Percentiles rank a stretch among this genome's conserved stretches.
Evolutionary conservation across 2,797 vertebrate genomes (phyloP).

Genomic region (Oreonectes daqikongensis): DNA sequence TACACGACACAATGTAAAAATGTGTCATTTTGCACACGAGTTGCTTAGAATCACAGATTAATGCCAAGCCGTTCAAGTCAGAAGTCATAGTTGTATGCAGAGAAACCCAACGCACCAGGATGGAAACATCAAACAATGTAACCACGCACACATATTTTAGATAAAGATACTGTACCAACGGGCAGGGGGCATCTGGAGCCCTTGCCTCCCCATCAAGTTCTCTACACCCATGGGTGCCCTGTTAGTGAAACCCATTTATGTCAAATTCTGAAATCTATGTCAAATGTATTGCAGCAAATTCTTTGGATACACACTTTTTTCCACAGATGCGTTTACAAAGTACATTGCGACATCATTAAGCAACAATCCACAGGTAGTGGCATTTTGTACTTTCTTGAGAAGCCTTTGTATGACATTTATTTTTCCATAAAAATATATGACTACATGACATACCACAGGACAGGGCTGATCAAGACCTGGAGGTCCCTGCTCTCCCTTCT

Average conservation of each 20-base stretch:
- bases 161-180: slow-evolving; percentile 81
- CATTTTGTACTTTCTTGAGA: not conserved
- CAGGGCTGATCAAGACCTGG: slow-evolving; percentile 95
- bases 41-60: too few species aligned
- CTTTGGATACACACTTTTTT: slow-evolving; percentile 17
- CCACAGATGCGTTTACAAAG: not conserved
- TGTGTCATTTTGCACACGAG: too few species aligned
- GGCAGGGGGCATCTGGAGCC: slow-evolving; percentile 78
- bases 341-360: not conserved
- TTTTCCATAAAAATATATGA: not conserved
- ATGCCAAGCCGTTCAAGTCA: slow-evolving; percentile 29
- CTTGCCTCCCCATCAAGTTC: slow-evolving; percentile 71
- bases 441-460: slow-evolving; percentile 85
- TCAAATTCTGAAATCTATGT: slow-evolving; percentile 69
- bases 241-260: slow-evolving; percentile 75
- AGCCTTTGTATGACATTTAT: not conserved
- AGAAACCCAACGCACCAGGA: slow-evolving; percentile 28
- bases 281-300: slow-evolving; percentile 55
- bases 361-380: slow-evolving; percentile 27
- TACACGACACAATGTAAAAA: too few species aligned
- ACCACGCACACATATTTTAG: slow-evolving; percentile 53
- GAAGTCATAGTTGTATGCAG: slow-evolving; percentile 1
- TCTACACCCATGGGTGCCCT: slow-evolving; percentile 76
- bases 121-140: slow-evolving; percentile 52
- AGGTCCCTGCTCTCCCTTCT: slow-evolving; percentile 93